Conservation (phyloP, 2,888 invertebrate genomes). For the Myopa testacea region DNA sequence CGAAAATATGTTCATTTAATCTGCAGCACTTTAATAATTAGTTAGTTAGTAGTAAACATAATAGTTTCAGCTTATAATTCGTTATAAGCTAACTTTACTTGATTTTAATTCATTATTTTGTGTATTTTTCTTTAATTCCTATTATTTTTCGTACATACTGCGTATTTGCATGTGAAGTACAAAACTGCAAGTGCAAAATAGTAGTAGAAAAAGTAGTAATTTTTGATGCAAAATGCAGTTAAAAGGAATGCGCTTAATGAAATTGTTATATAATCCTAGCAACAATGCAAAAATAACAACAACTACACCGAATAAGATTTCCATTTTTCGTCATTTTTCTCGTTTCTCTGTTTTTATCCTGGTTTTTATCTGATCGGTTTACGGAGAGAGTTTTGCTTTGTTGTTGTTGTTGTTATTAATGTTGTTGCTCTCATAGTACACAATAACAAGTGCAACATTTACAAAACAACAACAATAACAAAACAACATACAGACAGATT, state of each 20-base stretch:
- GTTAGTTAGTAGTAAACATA: no score
- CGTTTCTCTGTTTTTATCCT: background rate
- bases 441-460: background rate
- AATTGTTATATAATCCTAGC: background rate
- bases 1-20: no score
- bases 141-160: no score
- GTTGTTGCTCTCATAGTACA: background rate
- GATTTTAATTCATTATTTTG: no score
- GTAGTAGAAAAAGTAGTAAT: no score
- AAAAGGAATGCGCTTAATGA: background rate
- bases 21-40: no score
- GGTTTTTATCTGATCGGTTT: background rate
- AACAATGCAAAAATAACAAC: background rate
- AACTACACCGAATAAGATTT: background rate
- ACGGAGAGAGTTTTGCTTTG: background rate
- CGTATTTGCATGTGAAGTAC: no score
- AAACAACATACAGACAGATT: background rate
- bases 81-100: no score
- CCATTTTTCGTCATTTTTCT: background rate
- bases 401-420: background rate
- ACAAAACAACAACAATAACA: no score
- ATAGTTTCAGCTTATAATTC: no score
- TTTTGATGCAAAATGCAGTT: background rate
- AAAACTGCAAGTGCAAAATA: no score
- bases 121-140: no score